phyloP scores from a whole-genome alignment of 1,140 invertebrate genomes.

The Micrasema longulum region DNA sequence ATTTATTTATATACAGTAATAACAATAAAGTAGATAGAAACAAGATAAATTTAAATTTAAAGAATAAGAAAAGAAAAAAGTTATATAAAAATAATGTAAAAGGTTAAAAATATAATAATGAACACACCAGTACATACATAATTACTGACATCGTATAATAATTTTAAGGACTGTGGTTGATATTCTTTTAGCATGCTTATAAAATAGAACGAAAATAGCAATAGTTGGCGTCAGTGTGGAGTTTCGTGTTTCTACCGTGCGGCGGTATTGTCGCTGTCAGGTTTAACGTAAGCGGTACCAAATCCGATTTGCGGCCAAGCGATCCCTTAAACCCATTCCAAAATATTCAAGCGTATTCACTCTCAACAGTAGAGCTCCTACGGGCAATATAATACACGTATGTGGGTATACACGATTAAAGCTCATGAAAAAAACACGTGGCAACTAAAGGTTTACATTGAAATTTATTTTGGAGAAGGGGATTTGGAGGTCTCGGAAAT shows the following conservation, averaged over 20 bases:
- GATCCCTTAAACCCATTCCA: not conserved
- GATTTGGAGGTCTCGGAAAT: not conserved
- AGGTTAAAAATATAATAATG: too few species aligned
- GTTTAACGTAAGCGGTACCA: slow-evolving; percentile 6
- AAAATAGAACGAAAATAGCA: too few species aligned
- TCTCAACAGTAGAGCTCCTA: not conserved
- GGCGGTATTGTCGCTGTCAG: not conserved
- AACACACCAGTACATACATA: too few species aligned
- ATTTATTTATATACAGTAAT: too few species aligned
- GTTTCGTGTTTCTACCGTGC: not conserved
- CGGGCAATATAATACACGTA: not conserved
- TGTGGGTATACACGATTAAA: not conserved
- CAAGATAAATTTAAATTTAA: too few species aligned
- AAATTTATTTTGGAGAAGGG: not conserved
- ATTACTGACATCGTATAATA: too few species aligned
- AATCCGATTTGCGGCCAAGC: slow-evolving; percentile 22
- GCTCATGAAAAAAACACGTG: not conserved
- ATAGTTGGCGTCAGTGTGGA: too few species aligned
- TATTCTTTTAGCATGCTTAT: too few species aligned
- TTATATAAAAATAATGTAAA: too few species aligned
- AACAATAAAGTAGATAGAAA: too few species aligned
- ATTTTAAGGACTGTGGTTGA: too few species aligned
- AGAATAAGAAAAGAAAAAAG: too few species aligned
- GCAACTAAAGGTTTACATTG: not conserved
- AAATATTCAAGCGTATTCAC: not conserved